Evolutionary conservation across 92 coral and sea anemone species (phyloP).

Genomic region (Hydrozoanthus gracilis): DNA sequence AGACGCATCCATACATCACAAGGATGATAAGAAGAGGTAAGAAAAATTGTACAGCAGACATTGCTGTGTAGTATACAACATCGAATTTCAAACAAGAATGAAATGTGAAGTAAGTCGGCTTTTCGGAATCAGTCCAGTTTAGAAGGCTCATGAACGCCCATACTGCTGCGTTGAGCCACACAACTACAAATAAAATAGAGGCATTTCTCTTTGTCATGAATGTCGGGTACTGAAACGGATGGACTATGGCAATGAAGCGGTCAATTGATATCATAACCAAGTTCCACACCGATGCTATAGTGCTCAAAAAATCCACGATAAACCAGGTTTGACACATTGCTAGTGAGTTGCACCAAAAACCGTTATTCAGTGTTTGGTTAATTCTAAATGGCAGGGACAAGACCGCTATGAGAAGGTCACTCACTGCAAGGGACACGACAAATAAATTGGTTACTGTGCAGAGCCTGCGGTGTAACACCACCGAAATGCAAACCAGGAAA

Average conservation of each 20-base stretch:
- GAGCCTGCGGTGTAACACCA: constrained; percentile 42
- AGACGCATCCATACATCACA: constrained; percentile 82
- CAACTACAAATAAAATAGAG: constrained; percentile 10
- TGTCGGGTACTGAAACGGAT: constrained; percentile 54
- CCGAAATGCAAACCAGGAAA: constrained; percentile 50
- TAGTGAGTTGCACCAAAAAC: constrained; percentile 51
- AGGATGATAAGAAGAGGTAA: constrained; percentile 77
- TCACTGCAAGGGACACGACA: constrained; percentile 57
- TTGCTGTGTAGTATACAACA: constrained; percentile 74
- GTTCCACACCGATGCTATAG: constrained; percentile 65
- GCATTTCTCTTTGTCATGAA: constrained; percentile 53
- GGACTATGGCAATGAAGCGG: constrained; percentile 55
- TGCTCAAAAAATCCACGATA: constrained; percentile 53
- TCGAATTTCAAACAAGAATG: constrained; percentile 64
- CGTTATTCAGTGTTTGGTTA: constrained; percentile 56
- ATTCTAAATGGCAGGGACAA: constrained; percentile 54
- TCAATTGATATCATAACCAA: constrained; percentile 57
- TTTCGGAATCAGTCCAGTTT: constrained; percentile 57
- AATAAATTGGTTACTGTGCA: constrained; percentile 62
- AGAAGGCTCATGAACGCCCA: constrained; percentile 54
- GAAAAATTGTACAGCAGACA: constrained; percentile 67
- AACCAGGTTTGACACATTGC: constrained; percentile 54
- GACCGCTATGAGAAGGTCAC: constrained; percentile 48
- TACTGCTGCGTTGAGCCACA: constrained; percentile 50
- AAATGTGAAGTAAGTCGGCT: constrained; percentile 12